These are phyloP conservation scores for Malurus splendens DNA, from an alignment of 2,797 vertebrate species.

Conservation along the genomic window DNA sequence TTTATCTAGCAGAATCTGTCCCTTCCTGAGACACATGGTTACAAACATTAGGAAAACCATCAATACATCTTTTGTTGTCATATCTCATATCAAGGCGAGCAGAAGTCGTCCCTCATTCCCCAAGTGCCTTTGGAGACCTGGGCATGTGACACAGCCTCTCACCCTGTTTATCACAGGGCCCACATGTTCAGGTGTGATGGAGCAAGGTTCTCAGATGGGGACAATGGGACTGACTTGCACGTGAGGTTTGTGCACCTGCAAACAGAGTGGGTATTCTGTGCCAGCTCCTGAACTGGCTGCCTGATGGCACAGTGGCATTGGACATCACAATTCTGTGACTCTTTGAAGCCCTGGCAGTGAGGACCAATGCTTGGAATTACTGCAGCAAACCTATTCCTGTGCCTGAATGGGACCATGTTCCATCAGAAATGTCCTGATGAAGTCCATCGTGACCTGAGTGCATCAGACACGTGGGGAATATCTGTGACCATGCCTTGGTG, in stretches of 20 bases:
- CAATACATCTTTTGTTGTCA: too few relatives aligned
- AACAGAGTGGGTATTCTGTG: too few relatives aligned
- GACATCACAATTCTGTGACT: too few relatives aligned
- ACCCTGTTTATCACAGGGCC: background rate
- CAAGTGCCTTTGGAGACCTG: background rate
- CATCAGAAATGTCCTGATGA: background rate
- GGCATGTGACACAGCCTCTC: background rate
- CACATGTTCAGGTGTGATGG: accelerated
- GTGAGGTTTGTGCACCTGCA: too few relatives aligned
- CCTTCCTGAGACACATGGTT: background rate
- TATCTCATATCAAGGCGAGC: background rate
- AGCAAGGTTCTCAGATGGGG: background rate
- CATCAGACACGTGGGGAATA: background rate
- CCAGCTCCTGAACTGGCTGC: too few relatives aligned
- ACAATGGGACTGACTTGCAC: background rate
- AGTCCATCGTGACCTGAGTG: background rate
- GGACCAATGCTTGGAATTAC: too few relatives aligned
- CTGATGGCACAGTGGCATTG: too few relatives aligned
- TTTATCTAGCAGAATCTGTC: background rate
- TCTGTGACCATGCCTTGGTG: background rate
- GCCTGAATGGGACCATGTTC: background rate
- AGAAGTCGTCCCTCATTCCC: background rate
- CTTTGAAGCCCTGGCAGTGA: too few relatives aligned
- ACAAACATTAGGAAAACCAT: background rate
- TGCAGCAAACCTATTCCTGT: too few relatives aligned